Base-by-base conservation (phyloP, 2,113 vertebrate species). In the Cnemophilus loriae region DNA sequence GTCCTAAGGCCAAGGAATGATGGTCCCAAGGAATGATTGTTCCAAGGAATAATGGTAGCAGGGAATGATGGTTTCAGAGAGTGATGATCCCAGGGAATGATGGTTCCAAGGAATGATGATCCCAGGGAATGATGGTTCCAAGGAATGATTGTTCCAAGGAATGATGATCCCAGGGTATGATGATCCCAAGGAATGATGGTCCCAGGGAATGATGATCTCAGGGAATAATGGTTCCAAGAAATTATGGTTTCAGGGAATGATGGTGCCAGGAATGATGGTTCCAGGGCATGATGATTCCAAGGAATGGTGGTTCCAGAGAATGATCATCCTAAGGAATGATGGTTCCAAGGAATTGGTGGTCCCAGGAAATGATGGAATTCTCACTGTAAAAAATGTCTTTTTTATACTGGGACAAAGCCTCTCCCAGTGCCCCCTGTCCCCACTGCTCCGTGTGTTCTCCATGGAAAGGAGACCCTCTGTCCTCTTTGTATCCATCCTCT, bases 201-300 rank as follows among this genome's bases (percentile, higher is more conserved):
- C 2, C 4, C 21, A 63, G 1, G 46, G 23, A 41, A 17, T 28
- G 1, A 5, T n/a, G 39, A 0, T n/a, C 0, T 0, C 7, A 27
- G 2, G n/a, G 22, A 50, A n/a, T 27, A 1, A 3, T 21, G 5
- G 0, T 32, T 1, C 1, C 4, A 37, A 0, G 53, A 33, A 22
- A 22, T 42, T 2, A n/a, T 55, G 16, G 0, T 16, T 0, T 0
- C 23, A 28, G 3, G 24, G 53, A 44, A n/a, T 71, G 2, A 8
- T 24, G 9, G 4, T 33, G 0, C 2, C 12, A 41, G 1, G n/a
- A n/a, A n/a, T n/a, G n/a, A n/a, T n/a, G n/a, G n/a, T n/a, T n/a
- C n/a, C n/a, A n/a, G n/a, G 19, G 14, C 16, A 37, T 52, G 3
- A 3, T 17, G 18, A 0, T 16, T 1, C 0, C 35, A 52, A 0